Percentiles rank a stretch among this genome's conserved stretches.
Evolutionary conservation across 2,797 vertebrate genomes (phyloP).

Genomic region (Salarias fasciatus): DNA sequence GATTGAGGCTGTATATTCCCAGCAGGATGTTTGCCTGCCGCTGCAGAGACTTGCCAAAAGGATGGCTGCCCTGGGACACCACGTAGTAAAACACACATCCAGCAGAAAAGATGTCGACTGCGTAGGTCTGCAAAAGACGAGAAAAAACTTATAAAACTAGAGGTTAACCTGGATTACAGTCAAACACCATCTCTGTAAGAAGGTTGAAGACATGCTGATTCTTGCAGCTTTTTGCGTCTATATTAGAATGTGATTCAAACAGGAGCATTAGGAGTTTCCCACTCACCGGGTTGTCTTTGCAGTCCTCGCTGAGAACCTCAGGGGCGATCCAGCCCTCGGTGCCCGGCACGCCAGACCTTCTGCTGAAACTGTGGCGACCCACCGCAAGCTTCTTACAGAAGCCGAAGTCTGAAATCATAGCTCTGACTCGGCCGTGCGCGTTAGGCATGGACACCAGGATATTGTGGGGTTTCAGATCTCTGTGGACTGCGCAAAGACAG

Average conservation of each 20-base stretch:
- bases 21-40: constrained; percentile 96
- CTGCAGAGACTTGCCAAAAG: constrained; percentile 96
- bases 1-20: constrained; percentile 88
- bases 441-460: constrained; percentile 99
- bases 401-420: constrained; percentile 98
- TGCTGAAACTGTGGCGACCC: constrained; percentile 97
- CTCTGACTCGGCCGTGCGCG: constrained; percentile 91
- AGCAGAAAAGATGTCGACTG: constrained; percentile 97
- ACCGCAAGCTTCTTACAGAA: constrained; percentile 97
- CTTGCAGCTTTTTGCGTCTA: too few relatives aligned
- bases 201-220: too few relatives aligned
- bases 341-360: constrained; percentile 94
- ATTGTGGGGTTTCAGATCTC: constrained; percentile 98
- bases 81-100: constrained; percentile 98
- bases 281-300: constrained; percentile 96
- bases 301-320: constrained; percentile 95
- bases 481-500: constrained; percentile 86
- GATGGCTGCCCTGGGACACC: constrained; percentile 92
- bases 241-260: too few relatives aligned
- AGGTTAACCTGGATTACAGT: too few relatives aligned
- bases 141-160: too few relatives aligned
- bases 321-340: constrained; percentile 99
- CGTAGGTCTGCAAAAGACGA: constrained; percentile 86
- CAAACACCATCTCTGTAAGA: too few relatives aligned
- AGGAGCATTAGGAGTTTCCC: too few relatives aligned